Evolutionary conservation across 2,888 invertebrate species (phyloP), one percentile per base, ranked within the genome.

Genomic region (Cephus nigrinus): DNA sequence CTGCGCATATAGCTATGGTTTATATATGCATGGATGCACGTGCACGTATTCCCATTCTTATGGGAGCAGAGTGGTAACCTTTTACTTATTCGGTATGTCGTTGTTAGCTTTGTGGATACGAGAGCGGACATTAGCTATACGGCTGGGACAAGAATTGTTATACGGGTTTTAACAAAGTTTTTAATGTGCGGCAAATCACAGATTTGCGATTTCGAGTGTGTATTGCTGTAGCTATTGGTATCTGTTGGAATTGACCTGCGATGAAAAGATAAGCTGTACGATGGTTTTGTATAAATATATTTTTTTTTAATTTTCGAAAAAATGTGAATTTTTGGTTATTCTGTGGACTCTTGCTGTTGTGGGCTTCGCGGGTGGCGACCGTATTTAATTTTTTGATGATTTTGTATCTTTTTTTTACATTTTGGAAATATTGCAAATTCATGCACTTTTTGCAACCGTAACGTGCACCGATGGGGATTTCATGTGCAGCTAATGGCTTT

Each of bases 101-200:
- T n/a, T 69, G 69, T 11, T 69, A 30, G 34, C 23, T 23, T 55
- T 55, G 9, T 23, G 23, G 23, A 55, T 23, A 1, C 1, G 55
- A 23, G 9, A 23, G 9, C 1, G 23, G 23, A 55, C 23, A 9
- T 23, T 55, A 2, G 55, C 23, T 15, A 0, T 55, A 9, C 55
- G 55, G 23, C 23, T 23, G 55, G 55, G 9, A 55, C 9, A 55
- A 23, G 55, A 23, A 55, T 55, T 55, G 23, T 55, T 23, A 55
- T 55, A 23, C 23, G 55, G 23, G 23, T 69, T 79, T 77, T 77
- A 40, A 72, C 68, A 75, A 69, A 32, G 69, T 69, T 30, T 69
- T 69, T 69, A 69, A 69, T 32, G 69, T 35, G 30, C 4, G 12
- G 11, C 30, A 35, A 15, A 1, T 40, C 5, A 1, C 5, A 2